Conservation (phyloP, 2,888 invertebrate genomes). For the Mythimna albipuncta region DNA sequence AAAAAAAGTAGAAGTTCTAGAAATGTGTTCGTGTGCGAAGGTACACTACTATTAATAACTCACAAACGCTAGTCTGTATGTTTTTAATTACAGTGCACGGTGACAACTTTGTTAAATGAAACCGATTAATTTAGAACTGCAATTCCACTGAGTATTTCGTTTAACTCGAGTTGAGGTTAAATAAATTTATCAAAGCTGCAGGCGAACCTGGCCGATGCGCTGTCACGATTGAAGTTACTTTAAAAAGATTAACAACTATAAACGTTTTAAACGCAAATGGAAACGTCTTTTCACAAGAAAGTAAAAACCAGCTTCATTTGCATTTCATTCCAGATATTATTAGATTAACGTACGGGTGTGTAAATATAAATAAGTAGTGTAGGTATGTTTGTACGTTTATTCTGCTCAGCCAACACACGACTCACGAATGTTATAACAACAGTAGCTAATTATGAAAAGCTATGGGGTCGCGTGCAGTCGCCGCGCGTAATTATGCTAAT, state of each 20-base stretch:
- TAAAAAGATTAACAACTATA: slow-evolving; percentile 23
- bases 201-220: slow-evolving; percentile 19
- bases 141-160: slow-evolving; percentile 41
- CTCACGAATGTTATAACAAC: slow-evolving; percentile 67
- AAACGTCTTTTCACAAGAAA: slow-evolving; percentile 17
- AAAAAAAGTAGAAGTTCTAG: background rate
- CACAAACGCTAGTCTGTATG: background rate
- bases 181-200: slow-evolving; percentile 40
- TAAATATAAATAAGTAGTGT: slow-evolving; percentile 24
- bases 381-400: slow-evolving; percentile 38
- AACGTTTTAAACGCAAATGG: slow-evolving; percentile 36
- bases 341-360: slow-evolving; percentile 44
- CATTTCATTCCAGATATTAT: slow-evolving; percentile 53
- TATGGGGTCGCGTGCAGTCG: slow-evolving; percentile 84
- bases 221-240: slow-evolving; percentile 34
- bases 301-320: slow-evolving; percentile 46
- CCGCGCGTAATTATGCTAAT: slow-evolving; percentile 86
- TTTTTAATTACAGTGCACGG: slow-evolving; percentile 30
- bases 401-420: slow-evolving; percentile 45
- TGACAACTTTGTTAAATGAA: slow-evolving; percentile 29
- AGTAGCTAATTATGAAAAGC: slow-evolving; percentile 85
- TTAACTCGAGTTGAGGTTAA: slow-evolving; percentile 46
- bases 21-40: background rate
- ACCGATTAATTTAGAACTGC: slow-evolving; percentile 33
- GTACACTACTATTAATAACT: background rate